phyloP scores from a whole-genome alignment of 2,797 vertebrate genomes.

The Eospalax fontanierii region DNA sequence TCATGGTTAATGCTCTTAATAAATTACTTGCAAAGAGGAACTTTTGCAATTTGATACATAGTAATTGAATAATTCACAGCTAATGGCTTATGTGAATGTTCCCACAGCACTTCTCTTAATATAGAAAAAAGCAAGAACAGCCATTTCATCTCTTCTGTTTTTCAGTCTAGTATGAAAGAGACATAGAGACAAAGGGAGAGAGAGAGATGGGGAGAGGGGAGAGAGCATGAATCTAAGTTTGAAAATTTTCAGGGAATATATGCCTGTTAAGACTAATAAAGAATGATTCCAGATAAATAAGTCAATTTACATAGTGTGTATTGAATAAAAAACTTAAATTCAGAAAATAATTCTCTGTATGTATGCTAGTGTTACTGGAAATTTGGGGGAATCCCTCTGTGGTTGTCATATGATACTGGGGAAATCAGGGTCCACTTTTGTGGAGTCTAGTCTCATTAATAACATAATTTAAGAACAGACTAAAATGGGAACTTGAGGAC shows the following conservation, averaged over 20 bases:
- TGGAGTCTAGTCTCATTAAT: neutral
- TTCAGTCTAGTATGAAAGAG: neutral
- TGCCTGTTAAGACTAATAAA: neutral
- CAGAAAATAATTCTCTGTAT: slow-evolving; percentile 2
- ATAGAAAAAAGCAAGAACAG: neutral
- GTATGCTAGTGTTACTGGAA: neutral
- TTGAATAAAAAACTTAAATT: neutral
- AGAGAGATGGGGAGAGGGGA: too few species aligned
- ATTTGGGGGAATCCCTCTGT: neutral
- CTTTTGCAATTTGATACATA: neutral
- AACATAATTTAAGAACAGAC: neutral
- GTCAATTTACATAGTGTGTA: neutral
- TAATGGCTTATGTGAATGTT: neutral
- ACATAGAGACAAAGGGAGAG: too few species aligned
- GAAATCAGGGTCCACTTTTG: neutral
- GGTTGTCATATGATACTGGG: neutral
- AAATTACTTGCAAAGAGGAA: neutral
- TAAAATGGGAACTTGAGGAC: neutral
- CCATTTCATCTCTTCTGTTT: neutral
- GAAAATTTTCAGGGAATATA: neutral
- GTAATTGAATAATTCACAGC: neutral
- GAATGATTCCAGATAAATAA: neutral
- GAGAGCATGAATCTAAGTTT: neutral
- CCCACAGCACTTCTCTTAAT: neutral
- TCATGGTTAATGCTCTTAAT: neutral